These are phyloP conservation scores for Microtus pennsylvanicus DNA, from an alignment of 2,113 vertebrate species.

Conservation along the genomic window DNA sequence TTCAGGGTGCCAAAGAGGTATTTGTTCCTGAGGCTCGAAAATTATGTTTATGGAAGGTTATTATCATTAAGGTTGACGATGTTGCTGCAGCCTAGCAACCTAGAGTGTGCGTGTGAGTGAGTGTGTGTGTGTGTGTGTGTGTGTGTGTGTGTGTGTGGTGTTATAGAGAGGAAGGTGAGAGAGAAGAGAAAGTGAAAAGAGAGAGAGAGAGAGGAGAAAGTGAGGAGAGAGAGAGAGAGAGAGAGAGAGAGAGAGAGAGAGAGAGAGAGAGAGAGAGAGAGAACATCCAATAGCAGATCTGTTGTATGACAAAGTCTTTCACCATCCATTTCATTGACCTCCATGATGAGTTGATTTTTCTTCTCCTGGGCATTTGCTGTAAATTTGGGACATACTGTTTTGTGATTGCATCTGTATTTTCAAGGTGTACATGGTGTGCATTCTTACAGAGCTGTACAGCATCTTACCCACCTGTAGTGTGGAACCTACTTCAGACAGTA, in stretches of 20 bases:
- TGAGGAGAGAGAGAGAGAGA: constrained; percentile 39
- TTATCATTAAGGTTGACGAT: constrained; percentile 90
- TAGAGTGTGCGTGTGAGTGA: not conserved
- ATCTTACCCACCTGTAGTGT: constrained; percentile 22
- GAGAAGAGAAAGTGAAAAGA: no score
- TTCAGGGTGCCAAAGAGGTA: constrained; percentile 87
- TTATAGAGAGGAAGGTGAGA: not conserved
- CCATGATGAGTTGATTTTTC: constrained; percentile 86
- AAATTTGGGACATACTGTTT: constrained; percentile 84
- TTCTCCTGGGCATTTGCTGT: constrained; percentile 81
- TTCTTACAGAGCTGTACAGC: constrained; percentile 66
- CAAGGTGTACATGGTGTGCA: constrained; percentile 55
- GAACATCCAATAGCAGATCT: constrained; percentile 73
- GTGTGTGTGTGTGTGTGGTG: not conserved
- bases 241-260: not conserved
- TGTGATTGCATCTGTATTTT: constrained; percentile 85
- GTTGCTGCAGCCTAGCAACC: constrained; percentile 76
- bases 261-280: constrained; percentile 37
- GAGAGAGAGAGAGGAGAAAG: not conserved
- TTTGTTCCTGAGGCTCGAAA: constrained; percentile 89
- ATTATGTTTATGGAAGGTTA: constrained; percentile 88
- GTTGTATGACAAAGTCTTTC: constrained; percentile 84
- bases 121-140: not conserved
- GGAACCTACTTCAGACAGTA: constrained; percentile 69
- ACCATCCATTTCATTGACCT: constrained; percentile 82